Conservation (phyloP, 1,140 invertebrate species). For the Drosophila nigromelanica region DNA sequence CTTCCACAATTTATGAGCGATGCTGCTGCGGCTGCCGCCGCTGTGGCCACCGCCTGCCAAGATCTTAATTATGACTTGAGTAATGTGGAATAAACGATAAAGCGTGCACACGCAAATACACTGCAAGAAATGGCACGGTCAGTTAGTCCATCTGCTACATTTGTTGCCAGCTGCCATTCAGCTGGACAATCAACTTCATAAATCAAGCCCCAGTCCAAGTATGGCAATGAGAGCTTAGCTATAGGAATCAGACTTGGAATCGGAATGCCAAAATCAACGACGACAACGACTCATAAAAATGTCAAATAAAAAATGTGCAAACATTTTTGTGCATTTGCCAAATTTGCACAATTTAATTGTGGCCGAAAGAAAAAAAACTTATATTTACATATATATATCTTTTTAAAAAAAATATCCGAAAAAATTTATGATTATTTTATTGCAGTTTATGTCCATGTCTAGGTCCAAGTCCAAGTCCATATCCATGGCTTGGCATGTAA, state of each 20-base stretch:
- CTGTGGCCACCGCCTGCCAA: conserved; percentile 65
- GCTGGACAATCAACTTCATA: conserved; percentile 69
- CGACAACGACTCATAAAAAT: conserved; percentile 68
- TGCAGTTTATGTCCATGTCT: conserved; percentile 35
- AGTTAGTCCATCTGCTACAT: not conserved
- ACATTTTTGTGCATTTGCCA: conserved; percentile 80
- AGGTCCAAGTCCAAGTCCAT: conserved; percentile 16
- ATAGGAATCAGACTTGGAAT: conserved; percentile 30
- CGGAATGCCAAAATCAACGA: conserved; percentile 41
- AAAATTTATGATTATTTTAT: conserved; percentile 81
- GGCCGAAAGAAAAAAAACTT: conserved; percentile 23
- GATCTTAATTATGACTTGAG: conserved; percentile 82
- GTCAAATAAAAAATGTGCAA: conserved; percentile 77
- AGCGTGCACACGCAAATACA: conserved; percentile 79
- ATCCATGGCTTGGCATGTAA: conserved; percentile 53
- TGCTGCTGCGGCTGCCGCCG: conserved; percentile 42
- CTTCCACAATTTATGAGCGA: conserved; percentile 82
- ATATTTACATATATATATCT: no score
- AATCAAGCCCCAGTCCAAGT: conserved; percentile 56
- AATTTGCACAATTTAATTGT: conserved; percentile 80
- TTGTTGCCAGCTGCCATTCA: conserved; percentile 38
- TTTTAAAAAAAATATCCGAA: conserved; percentile 27
- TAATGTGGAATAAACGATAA: conserved; percentile 81
- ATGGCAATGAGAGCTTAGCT: not conserved
- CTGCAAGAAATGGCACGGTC: conserved; percentile 47